Base-by-base conservation (phyloP, 1,140 invertebrate species). In the Homarus americanus region DNA sequence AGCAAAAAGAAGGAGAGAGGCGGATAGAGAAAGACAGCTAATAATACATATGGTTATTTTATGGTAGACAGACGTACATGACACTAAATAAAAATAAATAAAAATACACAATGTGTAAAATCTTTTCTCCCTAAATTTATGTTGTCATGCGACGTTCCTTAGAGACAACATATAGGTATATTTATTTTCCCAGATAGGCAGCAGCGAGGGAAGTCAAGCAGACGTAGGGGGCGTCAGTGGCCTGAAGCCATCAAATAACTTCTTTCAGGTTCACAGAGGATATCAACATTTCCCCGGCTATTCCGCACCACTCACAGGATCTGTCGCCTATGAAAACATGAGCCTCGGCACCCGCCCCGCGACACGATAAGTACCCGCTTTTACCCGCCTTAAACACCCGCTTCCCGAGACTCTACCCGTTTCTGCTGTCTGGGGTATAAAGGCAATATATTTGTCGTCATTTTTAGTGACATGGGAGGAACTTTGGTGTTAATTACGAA, bases 261-360 rank as follows among this genome's bases (percentile, higher is more conserved):
- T 69, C 5, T 4, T n/a, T 69, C 63, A 63, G 24, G 15, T 63
- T 63, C 58, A 63, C 58, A 63, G 58, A 15, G 24, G 63, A 69
- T 7, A 69, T 69, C 63, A 69, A 69, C 63, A 69, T 69, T 58
- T 12, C 63, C 63, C 63, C 53, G 15, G 2, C 2, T 58, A 15
- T n/a, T n/a, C 24, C 24, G 0, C 38, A n/a, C 24, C 38, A 44
- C 75, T 44, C 24, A 2, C 9, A 17, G 12, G 73, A 76, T 38
- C 73, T 38, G 20, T 76, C 40, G 73, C 73, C 36, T 76, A 76
- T 41, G 73, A 76, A 76, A 76, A 76, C 73, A 76, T n/a, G n/a
- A 40, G 36, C 15, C 73, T 7, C 12, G 34, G 2, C n/a, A 38
- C 40, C 28, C 76, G 0, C 28, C 36, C 32, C 20, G 17, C 44